phyloP scores from a whole-genome alignment of 2,797 vertebrate genomes.

The Alosa sapidissima region DNA sequence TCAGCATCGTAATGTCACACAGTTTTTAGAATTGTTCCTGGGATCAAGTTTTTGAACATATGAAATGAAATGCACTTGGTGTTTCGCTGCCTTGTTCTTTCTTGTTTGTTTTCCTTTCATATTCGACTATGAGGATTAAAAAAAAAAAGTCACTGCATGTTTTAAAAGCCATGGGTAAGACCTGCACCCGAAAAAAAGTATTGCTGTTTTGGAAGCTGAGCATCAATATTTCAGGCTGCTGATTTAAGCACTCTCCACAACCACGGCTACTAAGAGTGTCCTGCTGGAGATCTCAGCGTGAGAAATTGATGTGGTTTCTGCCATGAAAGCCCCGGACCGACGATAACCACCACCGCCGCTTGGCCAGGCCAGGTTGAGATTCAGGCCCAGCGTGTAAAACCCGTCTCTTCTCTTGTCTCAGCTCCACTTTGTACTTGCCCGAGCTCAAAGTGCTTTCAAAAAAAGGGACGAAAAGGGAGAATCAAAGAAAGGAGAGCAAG shows the following conservation, averaged over 20 bases:
- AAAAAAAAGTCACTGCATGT: background rate
- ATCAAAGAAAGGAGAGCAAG: background rate
- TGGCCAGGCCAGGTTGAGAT: background rate
- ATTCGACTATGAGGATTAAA: background rate
- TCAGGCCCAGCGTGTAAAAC: background rate
- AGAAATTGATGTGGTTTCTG: background rate
- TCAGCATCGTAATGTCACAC: background rate
- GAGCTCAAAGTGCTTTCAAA: background rate
- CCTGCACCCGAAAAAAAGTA: background rate
- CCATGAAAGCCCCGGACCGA: background rate
- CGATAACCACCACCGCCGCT: background rate
- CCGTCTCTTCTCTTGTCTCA: background rate
- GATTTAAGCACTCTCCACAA: background rate
- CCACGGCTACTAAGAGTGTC: background rate
- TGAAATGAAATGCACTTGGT: background rate
- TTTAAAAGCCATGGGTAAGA: background rate
- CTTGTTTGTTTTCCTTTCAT: background rate
- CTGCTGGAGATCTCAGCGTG: background rate
- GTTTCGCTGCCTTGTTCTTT: background rate
- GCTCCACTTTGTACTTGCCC: background rate
- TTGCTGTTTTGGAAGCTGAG: background rate
- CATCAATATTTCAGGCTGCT: conserved; percentile 11
- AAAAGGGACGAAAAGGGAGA: background rate
- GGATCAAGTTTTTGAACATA: background rate
- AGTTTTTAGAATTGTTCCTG: background rate